Percentiles rank a stretch among this genome's conserved stretches.
Conservation (phyloP, 2,888 invertebrate genomes). For the Odontocolon sp. region DNA sequence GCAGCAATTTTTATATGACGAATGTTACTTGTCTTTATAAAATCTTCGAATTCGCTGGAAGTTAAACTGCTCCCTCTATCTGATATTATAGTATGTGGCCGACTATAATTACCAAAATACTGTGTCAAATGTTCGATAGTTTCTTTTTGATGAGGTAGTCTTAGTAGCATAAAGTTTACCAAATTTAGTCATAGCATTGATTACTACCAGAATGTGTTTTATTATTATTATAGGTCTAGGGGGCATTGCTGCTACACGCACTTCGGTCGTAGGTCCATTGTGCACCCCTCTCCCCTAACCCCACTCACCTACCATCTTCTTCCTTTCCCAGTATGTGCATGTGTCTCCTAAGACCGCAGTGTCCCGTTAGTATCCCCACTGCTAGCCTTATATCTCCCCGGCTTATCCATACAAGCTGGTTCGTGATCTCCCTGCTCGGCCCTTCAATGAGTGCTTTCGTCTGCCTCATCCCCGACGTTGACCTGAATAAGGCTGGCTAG, state of each 20-base stretch:
- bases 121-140: constrained; percentile 12
- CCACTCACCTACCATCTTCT: neutral
- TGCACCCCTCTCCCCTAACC: neutral
- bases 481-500: constrained; percentile 4
- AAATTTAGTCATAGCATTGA: constrained; percentile 55
- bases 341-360: neutral
- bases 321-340: neutral
- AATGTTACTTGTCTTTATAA: constrained; percentile 58
- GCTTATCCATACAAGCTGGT: neutral
- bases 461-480: neutral
- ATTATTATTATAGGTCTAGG: too few relatives aligned
- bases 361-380: neutral
- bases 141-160: constrained; percentile 27
- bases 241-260: too few relatives aligned
- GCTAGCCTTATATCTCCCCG: neutral
- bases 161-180: constrained; percentile 41
- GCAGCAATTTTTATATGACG: constrained; percentile 66
- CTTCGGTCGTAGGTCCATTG: neutral
- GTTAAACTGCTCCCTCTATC: constrained; percentile 53
- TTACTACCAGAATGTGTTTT: constrained; percentile 45
- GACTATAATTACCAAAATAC: constrained; percentile 46
- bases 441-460: neutral
- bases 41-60: constrained; percentile 42
- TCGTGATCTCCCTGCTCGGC: neutral
- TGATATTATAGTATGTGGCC: constrained; percentile 27